Evolutionary conservation across 2,113 vertebrate genomes (phyloP).

Genomic region (Brachypteracias leptosomus): DNA sequence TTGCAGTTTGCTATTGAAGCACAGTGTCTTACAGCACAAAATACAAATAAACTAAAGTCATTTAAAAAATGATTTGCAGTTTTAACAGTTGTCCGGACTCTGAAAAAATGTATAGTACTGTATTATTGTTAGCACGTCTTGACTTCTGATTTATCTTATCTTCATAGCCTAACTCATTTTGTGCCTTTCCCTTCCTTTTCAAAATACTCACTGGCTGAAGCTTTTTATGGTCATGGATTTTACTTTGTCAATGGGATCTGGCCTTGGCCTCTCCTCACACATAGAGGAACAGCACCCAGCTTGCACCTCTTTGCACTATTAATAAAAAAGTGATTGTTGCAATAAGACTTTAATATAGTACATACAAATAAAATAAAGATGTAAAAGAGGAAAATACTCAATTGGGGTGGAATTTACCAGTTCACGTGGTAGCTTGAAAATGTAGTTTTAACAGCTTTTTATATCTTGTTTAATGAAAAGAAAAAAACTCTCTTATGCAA

Average conservation of each 20-base stretch:
- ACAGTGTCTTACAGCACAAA: conserved; percentile 73
- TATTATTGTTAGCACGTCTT: conserved; percentile 66
- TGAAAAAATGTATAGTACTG: conserved; percentile 57
- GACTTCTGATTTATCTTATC: conserved; percentile 47
- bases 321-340: not conserved
- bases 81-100: conserved; percentile 56
- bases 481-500: not conserved
- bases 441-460: conserved; percentile 52
- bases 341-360: not conserved
- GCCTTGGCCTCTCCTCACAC: conserved; percentile 21
- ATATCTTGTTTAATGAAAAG: conserved; percentile 36
- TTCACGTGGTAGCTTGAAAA: conserved; percentile 29
- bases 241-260: conserved; percentile 38
- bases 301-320: conserved; percentile 66
- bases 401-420: conserved; percentile 5
- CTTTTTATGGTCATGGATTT: conserved; percentile 45
- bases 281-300: not conserved
- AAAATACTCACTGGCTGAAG: conserved; percentile 25
- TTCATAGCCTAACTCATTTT: conserved; percentile 66
- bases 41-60: conserved; percentile 48
- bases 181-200: conserved; percentile 69
- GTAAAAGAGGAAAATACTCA: not conserved
- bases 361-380: not conserved
- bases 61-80: conserved; percentile 50
- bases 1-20: conserved; percentile 67